Conservation (phyloP, 2,113 vertebrate genomes). For the Seriola rivoliana region DNA sequence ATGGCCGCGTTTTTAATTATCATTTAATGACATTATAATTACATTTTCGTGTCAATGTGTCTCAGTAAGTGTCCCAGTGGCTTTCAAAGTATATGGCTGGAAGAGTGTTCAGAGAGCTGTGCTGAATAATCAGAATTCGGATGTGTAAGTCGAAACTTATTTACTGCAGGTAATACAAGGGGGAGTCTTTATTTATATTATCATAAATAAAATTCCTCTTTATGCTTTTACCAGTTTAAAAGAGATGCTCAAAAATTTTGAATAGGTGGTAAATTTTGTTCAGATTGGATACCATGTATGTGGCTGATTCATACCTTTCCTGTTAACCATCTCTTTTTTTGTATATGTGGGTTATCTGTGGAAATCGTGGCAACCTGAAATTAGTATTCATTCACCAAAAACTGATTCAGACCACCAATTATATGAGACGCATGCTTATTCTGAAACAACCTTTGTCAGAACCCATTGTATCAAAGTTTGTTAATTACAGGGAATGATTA, state of each 20-base stretch:
- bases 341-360: neutral
- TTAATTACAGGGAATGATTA: neutral
- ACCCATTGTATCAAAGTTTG: neutral
- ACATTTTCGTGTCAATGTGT: conserved; percentile 73
- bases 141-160: conserved; percentile 14
- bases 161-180: neutral
- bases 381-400: neutral
- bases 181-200: neutral
- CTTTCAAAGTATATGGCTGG: conserved; percentile 49
- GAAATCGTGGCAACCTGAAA: conserved; percentile 1
- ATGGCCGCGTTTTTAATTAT: conserved; percentile 72
- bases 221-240: neutral
- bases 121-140: conserved; percentile 41
- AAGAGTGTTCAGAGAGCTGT: conserved; percentile 11
- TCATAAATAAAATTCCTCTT: neutral
- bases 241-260: neutral
- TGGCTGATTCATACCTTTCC: neutral
- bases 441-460: neutral
- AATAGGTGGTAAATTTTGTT: neutral
- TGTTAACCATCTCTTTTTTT: neutral
- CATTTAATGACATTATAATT: conserved; percentile 80
- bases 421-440: neutral
- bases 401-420: neutral
- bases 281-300: neutral
- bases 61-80: conserved; percentile 68